phyloP scores from a whole-genome alignment of 2,888 invertebrate species.

The Pegoplata infirma region DNA sequence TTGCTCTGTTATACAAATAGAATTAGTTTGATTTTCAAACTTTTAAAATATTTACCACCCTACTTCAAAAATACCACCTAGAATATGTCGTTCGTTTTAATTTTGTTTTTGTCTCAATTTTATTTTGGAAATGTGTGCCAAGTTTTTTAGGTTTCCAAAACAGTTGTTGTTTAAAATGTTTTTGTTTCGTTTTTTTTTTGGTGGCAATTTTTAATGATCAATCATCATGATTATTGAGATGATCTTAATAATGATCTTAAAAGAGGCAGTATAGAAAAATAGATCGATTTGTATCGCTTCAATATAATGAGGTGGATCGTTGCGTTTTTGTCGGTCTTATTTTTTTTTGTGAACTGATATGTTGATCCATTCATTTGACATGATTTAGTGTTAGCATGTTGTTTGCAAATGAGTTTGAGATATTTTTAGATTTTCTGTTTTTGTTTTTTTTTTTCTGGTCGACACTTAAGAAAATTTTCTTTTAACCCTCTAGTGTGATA shows the following conservation, averaged over 20 bases:
- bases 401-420: constrained; percentile 47
- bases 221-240: constrained; percentile 47
- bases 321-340: neutral
- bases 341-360: constrained; percentile 35
- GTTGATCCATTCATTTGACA: constrained; percentile 59
- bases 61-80: neutral
- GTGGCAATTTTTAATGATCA: constrained; percentile 51
- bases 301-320: constrained; percentile 43
- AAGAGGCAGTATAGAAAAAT: constrained; percentile 21
- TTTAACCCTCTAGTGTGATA: too few relatives aligned
- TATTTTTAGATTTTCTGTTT: constrained; percentile 44
- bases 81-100: neutral
- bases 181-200: constrained; percentile 10
- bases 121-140: constrained; percentile 58
- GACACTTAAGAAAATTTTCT: neutral
- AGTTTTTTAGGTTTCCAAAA: constrained; percentile 53
- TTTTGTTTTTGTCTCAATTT: constrained; percentile 20
- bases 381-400: constrained; percentile 56
- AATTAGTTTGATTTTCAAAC: too few relatives aligned
- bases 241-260: constrained; percentile 32
- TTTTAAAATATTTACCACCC: neutral
- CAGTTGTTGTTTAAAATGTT: constrained; percentile 42
- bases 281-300: constrained; percentile 49
- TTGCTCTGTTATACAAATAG: too few relatives aligned
- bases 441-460: too few relatives aligned